Conservation (phyloP, 2,113 vertebrate genomes). For the Urocynchramus pylzowi region DNA sequence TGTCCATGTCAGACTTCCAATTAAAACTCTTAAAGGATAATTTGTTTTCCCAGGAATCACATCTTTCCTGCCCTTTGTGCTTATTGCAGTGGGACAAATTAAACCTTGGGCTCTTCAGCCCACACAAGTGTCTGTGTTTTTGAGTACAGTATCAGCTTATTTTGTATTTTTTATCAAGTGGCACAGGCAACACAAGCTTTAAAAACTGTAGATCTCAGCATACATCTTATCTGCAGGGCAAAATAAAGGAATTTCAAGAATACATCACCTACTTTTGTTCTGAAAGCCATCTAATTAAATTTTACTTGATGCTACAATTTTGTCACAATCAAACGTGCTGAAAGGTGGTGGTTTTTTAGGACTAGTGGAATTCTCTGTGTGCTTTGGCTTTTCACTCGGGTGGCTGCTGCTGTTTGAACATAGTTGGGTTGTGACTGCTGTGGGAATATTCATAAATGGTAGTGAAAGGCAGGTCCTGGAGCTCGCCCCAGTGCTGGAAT, state of each 20-base stretch:
- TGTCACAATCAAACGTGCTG: not conserved
- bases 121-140: not conserved
- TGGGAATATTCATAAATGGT: rapidly evolving
- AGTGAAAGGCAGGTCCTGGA: not conserved
- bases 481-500: not conserved
- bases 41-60: not conserved
- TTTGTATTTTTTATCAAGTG: not conserved
- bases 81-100: not conserved
- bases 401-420: not conserved
- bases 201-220: not conserved
- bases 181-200: not conserved
- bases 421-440: not conserved
- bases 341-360: not conserved
- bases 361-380: not conserved
- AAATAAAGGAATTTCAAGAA: not conserved
- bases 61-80: not conserved
- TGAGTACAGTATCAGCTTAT: not conserved
- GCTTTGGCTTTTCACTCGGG: not conserved
- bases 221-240: not conserved
- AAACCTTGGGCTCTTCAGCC: not conserved
- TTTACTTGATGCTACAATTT: not conserved
- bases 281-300: not conserved
- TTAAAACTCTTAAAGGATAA: not conserved
- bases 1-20: rapidly evolving
- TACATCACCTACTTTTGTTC: not conserved